Percentiles rank a stretch among this genome's conserved stretches.
phyloP scores from a whole-genome alignment of 2,888 invertebrate genomes.

The Nemotelus nigrinus region DNA sequence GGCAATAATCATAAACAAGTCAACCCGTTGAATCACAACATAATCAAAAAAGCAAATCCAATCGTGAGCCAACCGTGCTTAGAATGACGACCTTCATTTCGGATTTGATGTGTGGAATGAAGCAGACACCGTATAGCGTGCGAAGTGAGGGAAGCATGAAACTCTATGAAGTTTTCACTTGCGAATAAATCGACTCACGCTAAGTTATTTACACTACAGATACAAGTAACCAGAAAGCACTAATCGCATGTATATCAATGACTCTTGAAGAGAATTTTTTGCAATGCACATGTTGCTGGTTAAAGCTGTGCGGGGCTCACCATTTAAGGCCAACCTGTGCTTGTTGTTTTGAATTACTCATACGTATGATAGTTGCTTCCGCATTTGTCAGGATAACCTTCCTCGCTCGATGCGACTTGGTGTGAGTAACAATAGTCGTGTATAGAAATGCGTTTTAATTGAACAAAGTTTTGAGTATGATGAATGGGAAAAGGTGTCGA shows the following conservation, averaged over 20 bases:
- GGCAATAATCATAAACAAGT: too few relatives aligned
- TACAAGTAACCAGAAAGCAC: background rate
- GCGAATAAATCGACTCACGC: too few relatives aligned
- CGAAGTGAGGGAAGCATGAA: too few relatives aligned
- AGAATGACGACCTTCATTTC: slow-evolving; percentile 55
- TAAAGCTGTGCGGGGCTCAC: background rate
- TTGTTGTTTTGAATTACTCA: background rate
- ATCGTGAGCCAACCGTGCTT: slow-evolving; percentile 52
- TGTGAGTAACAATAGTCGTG: background rate
- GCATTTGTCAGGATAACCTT: slow-evolving; percentile 43
- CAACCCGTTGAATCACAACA: too few relatives aligned
- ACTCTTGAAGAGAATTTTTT: background rate
- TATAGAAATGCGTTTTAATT: background rate
- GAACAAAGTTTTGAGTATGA: background rate
- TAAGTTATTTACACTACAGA: background rate
- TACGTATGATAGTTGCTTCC: background rate
- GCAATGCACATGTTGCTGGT: background rate
- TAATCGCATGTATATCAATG: background rate
- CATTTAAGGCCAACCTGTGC: slow-evolving; percentile 31
- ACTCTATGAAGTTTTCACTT: too few relatives aligned
- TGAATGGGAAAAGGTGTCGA: too few relatives aligned
- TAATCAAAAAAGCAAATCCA: slow-evolving; percentile 5
- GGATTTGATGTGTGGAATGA: slow-evolving; percentile 46
- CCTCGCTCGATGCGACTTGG: slow-evolving; percentile 7
- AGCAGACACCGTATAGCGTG: too few relatives aligned